Evolutionary conservation across 2,888 invertebrate species (phyloP).

Genomic region (Xestia rhomboidea): DNA sequence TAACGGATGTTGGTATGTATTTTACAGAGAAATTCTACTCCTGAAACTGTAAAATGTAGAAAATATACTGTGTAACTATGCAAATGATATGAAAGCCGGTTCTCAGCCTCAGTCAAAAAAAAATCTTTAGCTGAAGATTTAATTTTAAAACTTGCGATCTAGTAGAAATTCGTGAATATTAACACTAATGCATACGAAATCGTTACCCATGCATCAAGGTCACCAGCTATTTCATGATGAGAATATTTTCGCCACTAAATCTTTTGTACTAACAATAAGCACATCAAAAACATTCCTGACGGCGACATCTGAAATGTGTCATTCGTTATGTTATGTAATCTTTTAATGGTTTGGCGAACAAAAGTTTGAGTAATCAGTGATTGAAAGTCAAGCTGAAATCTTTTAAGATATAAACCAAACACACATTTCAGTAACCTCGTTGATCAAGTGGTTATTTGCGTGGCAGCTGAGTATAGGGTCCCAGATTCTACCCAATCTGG

Average conservation of each 20-base stretch:
- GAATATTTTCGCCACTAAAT: conserved; percentile 53
- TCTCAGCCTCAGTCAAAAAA: conserved; percentile 11
- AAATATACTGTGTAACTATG: conserved; percentile 44
- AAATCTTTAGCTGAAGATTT: neutral
- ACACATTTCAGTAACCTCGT: neutral
- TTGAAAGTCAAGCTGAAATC: conserved; percentile 47
- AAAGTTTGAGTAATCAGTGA: conserved; percentile 49
- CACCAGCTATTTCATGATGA: conserved; percentile 29
- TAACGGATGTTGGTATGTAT: conserved; percentile 49
- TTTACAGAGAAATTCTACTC: conserved; percentile 34
- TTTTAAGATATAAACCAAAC: neutral
- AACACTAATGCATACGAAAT: conserved; percentile 27
- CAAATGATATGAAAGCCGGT: neutral
- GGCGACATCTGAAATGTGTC: conserved; percentile 55
- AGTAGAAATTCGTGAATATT: conserved; percentile 15
- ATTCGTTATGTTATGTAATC: conserved; percentile 52
- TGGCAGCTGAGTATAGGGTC: neutral
- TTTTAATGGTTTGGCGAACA: conserved; percentile 53
- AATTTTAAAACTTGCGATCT: conserved; percentile 19
- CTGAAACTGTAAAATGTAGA: conserved; percentile 36
- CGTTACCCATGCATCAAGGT: conserved; percentile 25
- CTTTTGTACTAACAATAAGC: conserved; percentile 49
- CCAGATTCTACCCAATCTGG: neutral
- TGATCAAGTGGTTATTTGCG: neutral
- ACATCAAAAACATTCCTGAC: conserved; percentile 59